Percentiles rank a stretch among this genome's conserved stretches.
Conservation (phyloP, 2,797 vertebrate species). For the Aphelocoma californica region DNA sequence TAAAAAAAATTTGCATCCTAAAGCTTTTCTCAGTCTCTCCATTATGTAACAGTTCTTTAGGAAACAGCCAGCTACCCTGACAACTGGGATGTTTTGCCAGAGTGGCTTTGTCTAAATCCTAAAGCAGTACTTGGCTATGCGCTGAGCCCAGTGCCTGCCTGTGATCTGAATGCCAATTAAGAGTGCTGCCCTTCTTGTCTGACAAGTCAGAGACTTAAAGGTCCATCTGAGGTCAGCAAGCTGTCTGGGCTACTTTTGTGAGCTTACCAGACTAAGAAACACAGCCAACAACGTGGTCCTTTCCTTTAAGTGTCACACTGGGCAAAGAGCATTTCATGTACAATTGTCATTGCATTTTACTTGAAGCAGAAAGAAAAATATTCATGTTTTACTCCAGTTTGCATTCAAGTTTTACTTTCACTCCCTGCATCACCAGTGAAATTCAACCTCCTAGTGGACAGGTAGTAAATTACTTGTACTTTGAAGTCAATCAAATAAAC, state of each 20-base stretch:
- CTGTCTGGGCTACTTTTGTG: slow-evolving; percentile 74
- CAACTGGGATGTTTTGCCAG: slow-evolving; percentile 80
- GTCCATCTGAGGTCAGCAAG: slow-evolving; percentile 76
- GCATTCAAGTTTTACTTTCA: background rate
- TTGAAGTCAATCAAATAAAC: background rate
- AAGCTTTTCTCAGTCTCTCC: slow-evolving; percentile 73
- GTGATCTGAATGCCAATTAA: slow-evolving; percentile 82
- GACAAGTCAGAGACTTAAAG: slow-evolving; percentile 74
- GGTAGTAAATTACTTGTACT: background rate
- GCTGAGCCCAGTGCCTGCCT: slow-evolving; percentile 64
- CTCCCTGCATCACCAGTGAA: background rate
- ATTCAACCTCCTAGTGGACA: background rate
- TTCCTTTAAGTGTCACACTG: slow-evolving; percentile 40
- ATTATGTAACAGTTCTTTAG: slow-evolving; percentile 83
- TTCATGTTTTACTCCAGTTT: background rate
- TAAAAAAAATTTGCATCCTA: slow-evolving; percentile 74
- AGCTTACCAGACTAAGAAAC: slow-evolving; percentile 62
- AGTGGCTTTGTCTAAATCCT: slow-evolving; percentile 80
- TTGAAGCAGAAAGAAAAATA: background rate
- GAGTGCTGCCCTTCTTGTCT: slow-evolving; percentile 59
- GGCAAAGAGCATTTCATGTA: background rate
- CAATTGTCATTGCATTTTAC: background rate
- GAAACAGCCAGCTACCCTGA: slow-evolving; percentile 79
- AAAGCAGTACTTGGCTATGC: slow-evolving; percentile 74
- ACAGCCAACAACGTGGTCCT: slow-evolving; percentile 33